Conservation (phyloP, 2,888 invertebrate species). For the Idaea dimidiata region DNA sequence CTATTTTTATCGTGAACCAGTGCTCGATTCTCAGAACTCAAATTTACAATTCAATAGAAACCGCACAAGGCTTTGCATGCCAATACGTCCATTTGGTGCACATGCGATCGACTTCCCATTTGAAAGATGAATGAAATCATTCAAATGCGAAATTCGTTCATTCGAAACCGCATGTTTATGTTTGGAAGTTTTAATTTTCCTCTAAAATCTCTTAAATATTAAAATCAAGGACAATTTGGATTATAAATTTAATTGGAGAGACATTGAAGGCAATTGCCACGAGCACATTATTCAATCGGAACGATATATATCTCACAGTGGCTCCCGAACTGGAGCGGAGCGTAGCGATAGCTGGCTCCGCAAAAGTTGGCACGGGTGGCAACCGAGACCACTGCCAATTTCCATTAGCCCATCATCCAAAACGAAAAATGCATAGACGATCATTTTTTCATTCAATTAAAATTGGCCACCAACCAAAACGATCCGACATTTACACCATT, state of each 20-base stretch:
- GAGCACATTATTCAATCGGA: constrained; percentile 77
- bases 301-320: constrained; percentile 74
- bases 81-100: constrained; percentile 76
- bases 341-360: constrained; percentile 76
- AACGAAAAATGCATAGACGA: constrained; percentile 79
- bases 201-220: constrained; percentile 17
- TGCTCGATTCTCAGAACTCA: constrained; percentile 66
- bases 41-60: constrained; percentile 78
- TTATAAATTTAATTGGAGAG: constrained; percentile 57
- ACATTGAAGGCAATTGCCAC: constrained; percentile 65
- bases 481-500: constrained; percentile 45
- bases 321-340: constrained; percentile 63
- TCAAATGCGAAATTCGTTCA: constrained; percentile 60
- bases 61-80: constrained; percentile 77
- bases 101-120: constrained; percentile 73
- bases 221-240: constrained; percentile 40
- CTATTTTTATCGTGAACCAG: constrained; percentile 56
- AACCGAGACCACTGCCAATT: constrained; percentile 78
- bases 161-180: constrained; percentile 36
- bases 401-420: constrained; percentile 80
- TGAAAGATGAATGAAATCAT: constrained; percentile 75
- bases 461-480: constrained; percentile 74
- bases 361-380: constrained; percentile 77
- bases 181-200: constrained; percentile 15
- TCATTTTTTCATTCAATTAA: constrained; percentile 81